Conservation (phyloP, 2,797 vertebrate genomes). For the Nasua narica region DNA sequence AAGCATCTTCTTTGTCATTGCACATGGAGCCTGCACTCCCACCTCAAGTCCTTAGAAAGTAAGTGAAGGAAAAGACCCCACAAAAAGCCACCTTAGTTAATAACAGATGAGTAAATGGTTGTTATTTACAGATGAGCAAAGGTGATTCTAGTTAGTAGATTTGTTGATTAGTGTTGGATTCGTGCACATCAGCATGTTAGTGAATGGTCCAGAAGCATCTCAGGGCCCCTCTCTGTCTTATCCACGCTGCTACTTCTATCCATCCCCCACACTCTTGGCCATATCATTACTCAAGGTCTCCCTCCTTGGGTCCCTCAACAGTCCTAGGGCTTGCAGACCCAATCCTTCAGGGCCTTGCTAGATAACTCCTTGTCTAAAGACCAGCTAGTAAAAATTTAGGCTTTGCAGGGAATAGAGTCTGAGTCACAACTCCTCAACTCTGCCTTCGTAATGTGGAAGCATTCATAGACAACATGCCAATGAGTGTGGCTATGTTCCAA, state of each 20-base stretch:
- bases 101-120: neutral
- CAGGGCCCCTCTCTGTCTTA: fast-evolving
- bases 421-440: neutral
- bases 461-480: neutral
- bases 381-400: neutral
- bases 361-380: neutral
- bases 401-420: neutral
- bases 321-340: neutral
- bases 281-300: neutral
- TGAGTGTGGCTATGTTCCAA: neutral
- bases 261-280: neutral
- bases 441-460: neutral
- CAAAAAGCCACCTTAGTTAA: neutral
- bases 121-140: neutral
- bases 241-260: no score
- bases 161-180: neutral
- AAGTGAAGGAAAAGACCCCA: neutral
- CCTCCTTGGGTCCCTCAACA: neutral
- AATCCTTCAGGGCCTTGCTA: neutral
- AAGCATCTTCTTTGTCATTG: neutral
- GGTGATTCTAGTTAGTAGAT: neutral
- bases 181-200: neutral
- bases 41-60: neutral
- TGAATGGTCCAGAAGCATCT: neutral
- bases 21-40: neutral